Evolutionary conservation across 2,113 vertebrate genomes (phyloP), one percentile per base, ranked within the genome.

Genomic region (Oryzias celebensis): DNA sequence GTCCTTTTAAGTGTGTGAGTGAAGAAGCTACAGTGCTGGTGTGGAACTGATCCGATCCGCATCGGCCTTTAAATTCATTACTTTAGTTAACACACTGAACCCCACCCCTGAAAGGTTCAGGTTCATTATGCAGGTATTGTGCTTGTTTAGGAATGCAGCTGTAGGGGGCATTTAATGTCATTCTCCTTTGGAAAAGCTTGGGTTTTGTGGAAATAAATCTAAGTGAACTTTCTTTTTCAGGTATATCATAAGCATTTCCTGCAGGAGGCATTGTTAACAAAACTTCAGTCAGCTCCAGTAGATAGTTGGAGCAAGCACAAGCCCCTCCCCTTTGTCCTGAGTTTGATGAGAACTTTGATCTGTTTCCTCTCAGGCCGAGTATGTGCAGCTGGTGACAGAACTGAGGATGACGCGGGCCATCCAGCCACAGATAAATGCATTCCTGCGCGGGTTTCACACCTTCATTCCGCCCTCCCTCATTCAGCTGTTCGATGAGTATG

Each of bases 331-430:
- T 48, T 62, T 73, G 59, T 26, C 67, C 22, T 45, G 8, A 54
- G n/a, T 71, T 59, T 78, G 23, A 62, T 17, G 14, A 46, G 7
- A 18, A 45, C 58, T 71, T 65, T 74, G 58, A 53, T 74, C 16
- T 64, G 10, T 81, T 42, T 64, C 57, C 0, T 15, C 0, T 87
- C 90, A 99, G 97, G 97, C 90, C 0, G 97, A 99, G 77, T 99
- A 99, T n/a, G 97, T 99, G 31, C 97, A 99, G 89, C 93, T 99
- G 73, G 97, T 99, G 74, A 99, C 97, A 43, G 97, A 99, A 88
- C 93, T 98, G 82, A 92, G 96, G 81, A 99, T 99, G 97, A 99
- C 97, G 36, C 93, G 97, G 87, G 97, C 97, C 70, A 99, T 99
- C 87, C 96, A 98, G 83, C 97, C 96, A 75, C 97, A 99, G 91